Evolutionary conservation across 2,113 vertebrate species (phyloP).

Genomic region (Crotalus viridis): DNA sequence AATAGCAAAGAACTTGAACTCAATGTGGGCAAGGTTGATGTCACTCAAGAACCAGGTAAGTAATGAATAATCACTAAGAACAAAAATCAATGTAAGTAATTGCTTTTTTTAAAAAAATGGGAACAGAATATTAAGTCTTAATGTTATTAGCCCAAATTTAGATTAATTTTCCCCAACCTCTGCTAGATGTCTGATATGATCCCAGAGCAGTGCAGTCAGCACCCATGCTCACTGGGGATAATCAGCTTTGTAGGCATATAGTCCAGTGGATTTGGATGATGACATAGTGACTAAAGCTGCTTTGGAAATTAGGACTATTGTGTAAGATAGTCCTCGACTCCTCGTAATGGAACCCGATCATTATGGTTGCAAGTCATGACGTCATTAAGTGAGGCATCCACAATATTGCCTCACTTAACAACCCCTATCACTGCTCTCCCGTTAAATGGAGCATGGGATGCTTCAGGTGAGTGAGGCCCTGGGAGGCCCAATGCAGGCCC

Average conservation of each 20-base stretch:
- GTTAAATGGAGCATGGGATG: neutral
- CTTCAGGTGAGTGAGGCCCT: neutral
- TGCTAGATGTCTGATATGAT: neutral
- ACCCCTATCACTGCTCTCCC: neutral
- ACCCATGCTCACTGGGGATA: neutral
- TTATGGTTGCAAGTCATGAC: neutral
- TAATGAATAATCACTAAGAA: neutral
- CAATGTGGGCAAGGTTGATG: constrained; percentile 81
- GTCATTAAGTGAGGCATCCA: neutral
- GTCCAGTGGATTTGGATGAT: neutral
- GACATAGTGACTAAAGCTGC: neutral
- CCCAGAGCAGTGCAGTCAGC: neutral
- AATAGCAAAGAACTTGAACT: constrained; percentile 71
- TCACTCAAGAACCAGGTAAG: constrained; percentile 85
- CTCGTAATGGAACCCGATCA: neutral
- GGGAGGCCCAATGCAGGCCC: neutral
- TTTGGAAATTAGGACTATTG: neutral
- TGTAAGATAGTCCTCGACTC: neutral
- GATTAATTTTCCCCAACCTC: neutral
- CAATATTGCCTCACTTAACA: neutral
- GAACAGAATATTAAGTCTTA: neutral
- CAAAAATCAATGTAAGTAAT: neutral
- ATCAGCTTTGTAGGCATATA: neutral
- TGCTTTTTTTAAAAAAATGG: neutral
- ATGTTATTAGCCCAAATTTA: neutral